These are phyloP conservation scores for Cyanistes caeruleus DNA, from an alignment of 2,113 vertebrate genomes.

Conservation along the genomic window DNA sequence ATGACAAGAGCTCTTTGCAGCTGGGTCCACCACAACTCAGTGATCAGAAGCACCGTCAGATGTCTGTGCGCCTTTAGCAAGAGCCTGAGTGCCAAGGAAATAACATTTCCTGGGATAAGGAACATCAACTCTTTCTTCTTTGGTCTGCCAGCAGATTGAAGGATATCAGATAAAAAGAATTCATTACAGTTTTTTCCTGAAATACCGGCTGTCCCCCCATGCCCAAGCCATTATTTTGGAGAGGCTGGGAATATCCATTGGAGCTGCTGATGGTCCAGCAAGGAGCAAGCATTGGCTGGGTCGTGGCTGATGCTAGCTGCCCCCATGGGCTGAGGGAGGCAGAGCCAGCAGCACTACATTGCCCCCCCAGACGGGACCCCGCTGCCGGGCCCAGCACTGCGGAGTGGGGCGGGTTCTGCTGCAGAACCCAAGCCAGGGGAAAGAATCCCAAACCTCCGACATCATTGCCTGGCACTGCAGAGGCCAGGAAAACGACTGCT, in stretches of 20 bases:
- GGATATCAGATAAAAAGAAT: background rate
- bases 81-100: background rate
- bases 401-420: background rate
- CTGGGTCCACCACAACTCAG: background rate
- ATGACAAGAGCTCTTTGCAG: background rate
- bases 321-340: background rate
- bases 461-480: background rate
- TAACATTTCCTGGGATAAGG: background rate
- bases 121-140: background rate
- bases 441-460: background rate
- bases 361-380: background rate
- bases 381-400: background rate
- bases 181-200: background rate
- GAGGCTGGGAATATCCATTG: background rate
- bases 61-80: background rate
- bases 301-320: background rate
- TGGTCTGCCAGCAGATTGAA: background rate
- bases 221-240: background rate
- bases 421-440: background rate
- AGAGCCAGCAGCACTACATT: background rate
- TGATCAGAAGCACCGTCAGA: background rate
- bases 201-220: background rate
- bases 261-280: background rate
- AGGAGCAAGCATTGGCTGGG: accelerated
- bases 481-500: background rate